A percentile compares a stretch with the other conserved stretches of the same genome.
phyloP scores from a whole-genome alignment of 2,113 vertebrate genomes.

The Centropus bengalensis region DNA sequence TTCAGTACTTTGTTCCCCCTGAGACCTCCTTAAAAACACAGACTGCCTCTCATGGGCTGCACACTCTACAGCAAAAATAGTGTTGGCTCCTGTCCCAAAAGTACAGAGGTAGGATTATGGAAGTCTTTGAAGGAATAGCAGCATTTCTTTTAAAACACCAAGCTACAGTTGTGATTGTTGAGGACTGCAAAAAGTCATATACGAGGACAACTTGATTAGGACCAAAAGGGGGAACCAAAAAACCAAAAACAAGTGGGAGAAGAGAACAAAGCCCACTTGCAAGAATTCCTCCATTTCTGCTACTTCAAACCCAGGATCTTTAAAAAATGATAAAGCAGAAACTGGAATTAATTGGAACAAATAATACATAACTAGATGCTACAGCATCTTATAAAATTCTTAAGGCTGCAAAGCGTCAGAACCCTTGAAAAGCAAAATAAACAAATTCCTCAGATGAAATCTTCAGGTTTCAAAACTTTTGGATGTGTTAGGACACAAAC shows the following conservation, averaged over 20 bases:
- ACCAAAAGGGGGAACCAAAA: background rate
- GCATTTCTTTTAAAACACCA: background rate
- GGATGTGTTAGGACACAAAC: background rate
- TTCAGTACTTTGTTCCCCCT: background rate
- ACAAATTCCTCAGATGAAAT: background rate
- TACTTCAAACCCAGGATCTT: constrained; percentile 52
- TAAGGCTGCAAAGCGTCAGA: background rate
- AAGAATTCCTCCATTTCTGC: constrained; percentile 7
- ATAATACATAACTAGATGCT: constrained; percentile 9
- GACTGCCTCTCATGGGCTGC: background rate
- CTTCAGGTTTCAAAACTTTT: background rate
- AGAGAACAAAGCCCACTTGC: constrained; percentile 18
- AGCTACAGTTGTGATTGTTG: background rate
- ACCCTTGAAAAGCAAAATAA: background rate
- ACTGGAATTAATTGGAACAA: constrained; percentile 10
- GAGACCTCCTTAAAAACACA: constrained; percentile 31
- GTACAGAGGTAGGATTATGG: background rate
- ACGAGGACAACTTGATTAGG: background rate
- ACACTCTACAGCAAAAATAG: background rate
- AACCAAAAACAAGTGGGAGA: background rate
- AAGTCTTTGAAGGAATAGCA: constrained; percentile 48
- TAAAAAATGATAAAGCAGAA: constrained; percentile 61
- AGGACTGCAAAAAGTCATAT: background rate
- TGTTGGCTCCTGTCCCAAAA: background rate
- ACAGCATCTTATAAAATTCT: background rate